Base-by-base conservation (phyloP, 1,140 invertebrate species). In the Mesaphorura yosii region DNA sequence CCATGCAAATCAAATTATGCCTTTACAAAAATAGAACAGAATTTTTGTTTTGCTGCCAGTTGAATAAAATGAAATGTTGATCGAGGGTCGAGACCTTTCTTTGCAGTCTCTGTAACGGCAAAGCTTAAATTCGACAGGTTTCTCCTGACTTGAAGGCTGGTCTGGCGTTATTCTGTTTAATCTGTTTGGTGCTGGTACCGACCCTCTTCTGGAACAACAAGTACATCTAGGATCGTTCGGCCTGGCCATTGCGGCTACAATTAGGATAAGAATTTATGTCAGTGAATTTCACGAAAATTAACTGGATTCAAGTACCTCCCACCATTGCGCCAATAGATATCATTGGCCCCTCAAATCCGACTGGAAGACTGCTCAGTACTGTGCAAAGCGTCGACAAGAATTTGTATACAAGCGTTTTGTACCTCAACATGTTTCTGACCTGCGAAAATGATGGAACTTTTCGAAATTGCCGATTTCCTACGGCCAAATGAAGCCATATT, bases 271-370 rank as follows among this genome's bases (percentile, higher is more conserved):
- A 19, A n/a, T 42, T 42, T 12, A n/a, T 7, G 6, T 42, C 10
- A 42, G 7, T 17, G 40, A 12, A 42, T 10, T 42, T 42, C 27
- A 55, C 10, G 42, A 40, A 12, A 25, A 40, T 37, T n/a, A n/a
- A n/a, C n/a, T n/a, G n/a, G n/a, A n/a, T n/a, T n/a, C n/a, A 34
- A 34, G 31, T 34, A 10, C 10, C 31, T 10, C 31, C 31, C 20
- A 61, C 53, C 45, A 62, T 53, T 10, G 53, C 60, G 15, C 60
- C 60, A 38, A 62, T 58, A 38, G 58, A 57, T 48, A 62, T 70
- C 65, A 67, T 65, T 17, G 71, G 72, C 12, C 71, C 72, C 58
- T 73, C 72, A 29, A 69, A 71, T 34, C 72, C 72, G 5, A 72
- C 69, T 17, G 72, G 72, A 52, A 73, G 64, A 5, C 69, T 69